Conservation (phyloP, 2,797 vertebrate genomes). For the Alosa sapidissima region DNA sequence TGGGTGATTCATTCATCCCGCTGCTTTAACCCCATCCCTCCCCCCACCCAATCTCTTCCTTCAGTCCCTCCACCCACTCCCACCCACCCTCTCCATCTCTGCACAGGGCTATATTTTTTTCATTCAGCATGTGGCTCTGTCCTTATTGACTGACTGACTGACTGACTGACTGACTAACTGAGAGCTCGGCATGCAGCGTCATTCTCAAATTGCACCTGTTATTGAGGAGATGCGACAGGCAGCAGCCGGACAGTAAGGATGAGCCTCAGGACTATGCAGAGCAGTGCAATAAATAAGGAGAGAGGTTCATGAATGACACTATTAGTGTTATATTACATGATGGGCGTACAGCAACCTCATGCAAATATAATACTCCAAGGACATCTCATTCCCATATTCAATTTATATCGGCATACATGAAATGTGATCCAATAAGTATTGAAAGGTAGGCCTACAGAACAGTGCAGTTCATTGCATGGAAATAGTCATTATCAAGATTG, state of each 20-base stretch:
- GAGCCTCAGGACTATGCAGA: not conserved
- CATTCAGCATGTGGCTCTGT: not conserved
- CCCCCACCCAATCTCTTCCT: not conserved
- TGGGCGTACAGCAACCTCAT: not conserved
- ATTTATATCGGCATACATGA: not conserved
- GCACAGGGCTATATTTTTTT: not conserved
- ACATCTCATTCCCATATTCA: not conserved
- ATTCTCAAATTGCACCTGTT: not conserved
- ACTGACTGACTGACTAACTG: not conserved
- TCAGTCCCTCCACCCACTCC: not conserved
- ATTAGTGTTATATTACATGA: not conserved
- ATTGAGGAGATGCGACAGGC: not conserved
- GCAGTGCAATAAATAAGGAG: not conserved
- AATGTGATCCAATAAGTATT: not conserved
- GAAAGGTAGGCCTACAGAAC: not conserved
- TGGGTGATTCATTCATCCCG: not conserved
- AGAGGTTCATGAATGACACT: not conserved
- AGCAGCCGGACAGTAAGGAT: not conserved
- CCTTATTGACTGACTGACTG: not conserved
- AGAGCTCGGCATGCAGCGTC: not conserved
- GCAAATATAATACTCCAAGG: slow-evolving; percentile 12
- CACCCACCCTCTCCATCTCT: not conserved
- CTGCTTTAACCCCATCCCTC: not conserved
- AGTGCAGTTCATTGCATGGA: not conserved
- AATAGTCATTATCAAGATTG: not conserved